Conservation (phyloP, 2,888 invertebrate genomes). For the Phyllotreta cruciferae region DNA sequence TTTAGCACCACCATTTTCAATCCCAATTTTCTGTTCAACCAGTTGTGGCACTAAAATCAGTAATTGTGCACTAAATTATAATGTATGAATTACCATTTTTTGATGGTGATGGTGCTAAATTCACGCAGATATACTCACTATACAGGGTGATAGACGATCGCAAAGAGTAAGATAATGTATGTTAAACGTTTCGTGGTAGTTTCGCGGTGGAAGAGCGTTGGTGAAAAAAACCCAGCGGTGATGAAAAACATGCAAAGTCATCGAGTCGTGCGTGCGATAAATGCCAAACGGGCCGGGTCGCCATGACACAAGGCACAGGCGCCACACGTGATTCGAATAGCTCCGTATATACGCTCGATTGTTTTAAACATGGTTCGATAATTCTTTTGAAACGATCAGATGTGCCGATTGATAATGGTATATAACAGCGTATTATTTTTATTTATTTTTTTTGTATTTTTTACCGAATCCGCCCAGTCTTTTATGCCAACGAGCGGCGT, state of each 20-base stretch:
- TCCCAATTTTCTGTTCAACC: too few species aligned
- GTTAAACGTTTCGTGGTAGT: too few species aligned
- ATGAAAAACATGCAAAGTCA: slow-evolving; percentile 49
- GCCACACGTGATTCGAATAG: slow-evolving; percentile 50
- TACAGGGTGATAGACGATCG: too few species aligned
- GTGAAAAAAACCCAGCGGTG: slow-evolving; percentile 40
- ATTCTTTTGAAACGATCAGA: slow-evolving; percentile 28
- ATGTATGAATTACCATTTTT: too few species aligned
- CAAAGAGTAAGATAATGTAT: too few species aligned
- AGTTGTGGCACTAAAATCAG: too few species aligned
- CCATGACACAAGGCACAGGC: slow-evolving; percentile 45
- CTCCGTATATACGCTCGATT: slow-evolving; percentile 22
- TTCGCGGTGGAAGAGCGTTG: too few species aligned
- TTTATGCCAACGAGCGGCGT: slow-evolving; percentile 4
- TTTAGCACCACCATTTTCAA: too few species aligned
- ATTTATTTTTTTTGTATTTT: slow-evolving; percentile 17
- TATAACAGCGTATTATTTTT: not conserved
- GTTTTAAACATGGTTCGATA: slow-evolving; percentile 27
- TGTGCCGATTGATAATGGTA: slow-evolving; percentile 21
- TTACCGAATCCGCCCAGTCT: slow-evolving; percentile 6
- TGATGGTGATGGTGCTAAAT: too few species aligned
- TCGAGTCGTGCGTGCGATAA: slow-evolving; percentile 47
- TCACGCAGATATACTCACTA: too few species aligned
- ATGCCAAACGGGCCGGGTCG: slow-evolving; percentile 44
- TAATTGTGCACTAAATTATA: too few species aligned